Base-by-base conservation (phyloP, 1,140 invertebrate genomes). In the Drosophila seguyi region DNA sequence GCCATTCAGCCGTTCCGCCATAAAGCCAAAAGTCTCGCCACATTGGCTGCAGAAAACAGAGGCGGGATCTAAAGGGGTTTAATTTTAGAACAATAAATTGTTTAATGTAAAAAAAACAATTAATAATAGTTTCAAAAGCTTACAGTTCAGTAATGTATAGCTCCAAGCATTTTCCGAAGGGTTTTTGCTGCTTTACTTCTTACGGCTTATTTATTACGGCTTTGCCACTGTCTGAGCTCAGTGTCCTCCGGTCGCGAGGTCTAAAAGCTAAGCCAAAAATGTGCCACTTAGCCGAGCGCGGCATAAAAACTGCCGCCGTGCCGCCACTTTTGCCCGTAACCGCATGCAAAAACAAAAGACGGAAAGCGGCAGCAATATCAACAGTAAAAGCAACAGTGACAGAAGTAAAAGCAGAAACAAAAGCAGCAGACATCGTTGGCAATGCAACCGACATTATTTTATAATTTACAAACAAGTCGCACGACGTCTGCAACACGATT, bases 391-490 rank as follows among this genome's bases (percentile, higher is more conserved):
- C 31, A 34, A 11, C 14, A 47, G 18, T 42, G 31, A 52, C 52
- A 47, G 34, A 75, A 71, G 61, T 47, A 73, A 48, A 66, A 71
- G 39, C 14, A 27, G 14, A 39, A 36, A 20, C 13, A 31, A 16
- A 36, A 25, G 38, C 34, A 44, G 27, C 57, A 55, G 77, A 69
- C 76, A 52, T 50, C 62, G 81, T 77, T 74, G 73, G 78, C 67
- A 86, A 81, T 86, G 77, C 85, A 84, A 79, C 76, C 63, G 69
- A 74, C 85, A 81, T 81, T 90, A 90, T 90, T 88, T 88, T 90
- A 90, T 88, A 88, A 84, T 88, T 90, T 81, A 81, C 85, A 84
- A 88, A 88, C 81, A 81, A 90, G 85, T 87, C 50, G 59, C 62
- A 76, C 61, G 73, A 38, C 67, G 76, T 80, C 71, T 79, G 63